phyloP scores from a whole-genome alignment of 2,888 invertebrate species.

The Panzeria rudis region DNA sequence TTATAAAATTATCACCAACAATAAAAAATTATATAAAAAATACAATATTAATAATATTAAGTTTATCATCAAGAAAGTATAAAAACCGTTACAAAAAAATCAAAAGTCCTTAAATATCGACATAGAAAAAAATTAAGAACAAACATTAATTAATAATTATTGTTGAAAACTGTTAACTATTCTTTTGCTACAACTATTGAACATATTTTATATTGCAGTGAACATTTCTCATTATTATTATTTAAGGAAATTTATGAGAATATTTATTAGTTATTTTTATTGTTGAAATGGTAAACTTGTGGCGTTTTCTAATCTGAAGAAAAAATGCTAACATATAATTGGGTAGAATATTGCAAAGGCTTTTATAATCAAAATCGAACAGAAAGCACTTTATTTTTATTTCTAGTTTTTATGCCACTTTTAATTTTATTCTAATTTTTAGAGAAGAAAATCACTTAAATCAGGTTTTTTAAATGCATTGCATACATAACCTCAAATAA shows the following conservation, averaged over 20 bases:
- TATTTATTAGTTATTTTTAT: background rate
- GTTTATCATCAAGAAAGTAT: constrained; percentile 33
- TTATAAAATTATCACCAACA: constrained; percentile 48
- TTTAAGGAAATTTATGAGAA: background rate
- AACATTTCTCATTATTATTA: background rate
- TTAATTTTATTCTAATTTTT: background rate
- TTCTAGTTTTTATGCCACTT: background rate
- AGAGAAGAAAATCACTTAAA: too few species aligned
- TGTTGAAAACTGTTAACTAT: constrained; percentile 38
- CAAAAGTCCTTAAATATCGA: constrained; percentile 39
- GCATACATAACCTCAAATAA: background rate
- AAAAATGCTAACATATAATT: background rate
- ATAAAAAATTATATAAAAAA: constrained; percentile 21
- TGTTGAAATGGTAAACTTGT: background rate
- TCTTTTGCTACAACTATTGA: constrained; percentile 12
- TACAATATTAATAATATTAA: constrained; percentile 43
- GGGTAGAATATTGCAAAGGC: background rate
- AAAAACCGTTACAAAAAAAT: constrained; percentile 21
- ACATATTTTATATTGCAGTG: background rate
- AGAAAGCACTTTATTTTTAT: background rate
- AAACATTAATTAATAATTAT: constrained; percentile 18
- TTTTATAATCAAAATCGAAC: background rate
- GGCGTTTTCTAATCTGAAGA: background rate
- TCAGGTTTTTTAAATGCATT: too few species aligned
- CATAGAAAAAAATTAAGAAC: background rate